phyloP scores from a whole-genome alignment of 2,797 vertebrate species.

The Sciurus carolinensis region DNA sequence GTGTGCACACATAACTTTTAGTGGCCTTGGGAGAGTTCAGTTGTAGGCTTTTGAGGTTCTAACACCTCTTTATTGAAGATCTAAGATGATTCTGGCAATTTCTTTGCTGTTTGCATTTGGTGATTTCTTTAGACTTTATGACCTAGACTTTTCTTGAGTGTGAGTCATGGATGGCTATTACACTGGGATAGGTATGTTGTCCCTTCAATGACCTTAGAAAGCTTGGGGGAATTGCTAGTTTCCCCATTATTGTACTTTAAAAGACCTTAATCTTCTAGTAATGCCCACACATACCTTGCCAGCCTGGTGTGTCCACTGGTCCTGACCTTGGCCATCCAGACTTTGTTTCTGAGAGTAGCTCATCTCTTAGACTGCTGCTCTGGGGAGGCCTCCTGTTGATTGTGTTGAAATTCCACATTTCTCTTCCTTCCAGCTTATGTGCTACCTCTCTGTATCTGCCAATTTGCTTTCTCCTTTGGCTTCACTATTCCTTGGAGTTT shows the following conservation, averaged over 20 bases:
- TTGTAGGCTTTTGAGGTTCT: neutral
- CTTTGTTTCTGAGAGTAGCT: neutral
- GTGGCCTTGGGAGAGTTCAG: neutral
- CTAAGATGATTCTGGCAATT: neutral
- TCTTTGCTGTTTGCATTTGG: neutral
- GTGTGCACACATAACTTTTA: neutral
- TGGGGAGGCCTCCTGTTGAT: neutral
- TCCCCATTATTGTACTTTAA: neutral
- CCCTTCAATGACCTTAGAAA: neutral
- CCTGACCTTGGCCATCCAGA: neutral
- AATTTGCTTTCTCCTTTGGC: neutral
- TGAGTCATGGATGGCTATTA: neutral
- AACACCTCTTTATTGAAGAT: neutral
- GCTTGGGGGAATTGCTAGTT: neutral
- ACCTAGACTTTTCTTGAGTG: neutral
- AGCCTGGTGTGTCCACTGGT: neutral
- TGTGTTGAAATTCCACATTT: neutral
- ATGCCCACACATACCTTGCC: neutral
- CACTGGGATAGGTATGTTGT: neutral
- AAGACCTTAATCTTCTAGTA: conserved; percentile 9
- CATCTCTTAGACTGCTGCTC: neutral
- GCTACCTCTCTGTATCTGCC: neutral
- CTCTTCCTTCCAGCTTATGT: neutral
- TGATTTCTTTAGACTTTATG: neutral
- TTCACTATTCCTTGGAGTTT: neutral